phyloP scores from a whole-genome alignment of 2,888 invertebrate genomes.

The Drosophila greeni region DNA sequence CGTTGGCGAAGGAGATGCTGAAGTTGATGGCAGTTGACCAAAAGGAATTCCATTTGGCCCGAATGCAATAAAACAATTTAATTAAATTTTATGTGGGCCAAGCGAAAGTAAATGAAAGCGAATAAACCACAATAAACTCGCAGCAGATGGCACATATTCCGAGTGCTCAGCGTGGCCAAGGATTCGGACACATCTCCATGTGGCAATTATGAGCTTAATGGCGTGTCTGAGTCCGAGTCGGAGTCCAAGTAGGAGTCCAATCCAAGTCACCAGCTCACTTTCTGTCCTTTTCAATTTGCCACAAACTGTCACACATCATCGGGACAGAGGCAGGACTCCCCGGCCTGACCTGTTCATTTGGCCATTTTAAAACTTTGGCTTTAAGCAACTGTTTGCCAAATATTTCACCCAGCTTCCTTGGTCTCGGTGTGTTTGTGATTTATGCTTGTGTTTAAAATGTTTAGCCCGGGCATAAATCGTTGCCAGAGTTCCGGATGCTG shows the following conservation, averaged over 20 bases:
- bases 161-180: not conserved
- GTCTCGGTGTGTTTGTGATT: constrained; percentile 45
- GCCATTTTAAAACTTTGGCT: constrained; percentile 33
- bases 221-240: constrained; percentile 16
- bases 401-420: constrained; percentile 18
- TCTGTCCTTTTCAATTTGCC: constrained; percentile 55
- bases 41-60: constrained; percentile 54
- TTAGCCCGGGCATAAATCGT: constrained; percentile 42
- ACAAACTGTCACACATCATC: constrained; percentile 54
- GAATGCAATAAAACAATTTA: constrained; percentile 70
- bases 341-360: constrained; percentile 21
- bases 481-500: constrained; percentile 20
- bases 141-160: constrained; percentile 36
- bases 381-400: constrained; percentile 39
- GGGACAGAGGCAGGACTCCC: constrained; percentile 2
- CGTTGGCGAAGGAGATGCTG: constrained; percentile 5
- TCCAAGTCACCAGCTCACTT: constrained; percentile 4
- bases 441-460: constrained; percentile 50
- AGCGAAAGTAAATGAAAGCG: constrained; percentile 66
- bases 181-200: constrained; percentile 15
- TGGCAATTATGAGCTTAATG: constrained; percentile 43
- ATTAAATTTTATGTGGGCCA: constrained; percentile 67
- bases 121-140: constrained; percentile 69
- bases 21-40: constrained; percentile 42
- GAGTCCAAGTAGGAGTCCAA: constrained; percentile 24